Evolutionary conservation across 2,797 vertebrate species (phyloP).

Genomic region (Spinus pinus): DNA sequence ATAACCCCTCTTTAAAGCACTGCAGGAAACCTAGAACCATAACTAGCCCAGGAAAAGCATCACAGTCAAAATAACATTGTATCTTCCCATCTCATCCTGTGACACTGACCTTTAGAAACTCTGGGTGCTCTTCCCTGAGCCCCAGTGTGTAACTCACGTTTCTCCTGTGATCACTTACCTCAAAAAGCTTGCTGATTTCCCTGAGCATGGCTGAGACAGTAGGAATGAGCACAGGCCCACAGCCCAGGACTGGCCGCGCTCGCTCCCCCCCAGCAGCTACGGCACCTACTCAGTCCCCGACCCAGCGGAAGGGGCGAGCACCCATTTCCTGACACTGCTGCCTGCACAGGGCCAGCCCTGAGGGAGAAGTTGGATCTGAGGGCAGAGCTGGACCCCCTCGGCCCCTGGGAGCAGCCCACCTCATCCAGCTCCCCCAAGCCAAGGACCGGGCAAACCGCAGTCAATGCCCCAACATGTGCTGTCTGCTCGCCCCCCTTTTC

Average conservation of each 20-base stretch:
- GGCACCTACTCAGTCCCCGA: no score
- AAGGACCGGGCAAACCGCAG: fast-evolving
- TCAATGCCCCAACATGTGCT: fast-evolving
- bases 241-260: background rate
- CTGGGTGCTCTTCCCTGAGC: background rate
- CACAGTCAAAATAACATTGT: background rate
- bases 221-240: background rate
- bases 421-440: fast-evolving
- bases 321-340: background rate
- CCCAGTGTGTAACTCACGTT: fast-evolving
- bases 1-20: background rate
- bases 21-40: background rate
- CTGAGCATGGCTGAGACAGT: background rate
- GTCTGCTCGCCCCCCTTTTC: background rate
- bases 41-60: background rate
- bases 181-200: background rate
- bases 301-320: no score
- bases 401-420: background rate
- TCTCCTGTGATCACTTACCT: slow-evolving; percentile 40
- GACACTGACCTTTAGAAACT: background rate
- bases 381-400: background rate
- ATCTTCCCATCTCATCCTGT: background rate
- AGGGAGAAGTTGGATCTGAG: fast-evolving
- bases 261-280: fast-evolving
- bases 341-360: background rate